phyloP scores from a whole-genome alignment of 2,888 invertebrate genomes.

The Plemyria rubiginata region DNA sequence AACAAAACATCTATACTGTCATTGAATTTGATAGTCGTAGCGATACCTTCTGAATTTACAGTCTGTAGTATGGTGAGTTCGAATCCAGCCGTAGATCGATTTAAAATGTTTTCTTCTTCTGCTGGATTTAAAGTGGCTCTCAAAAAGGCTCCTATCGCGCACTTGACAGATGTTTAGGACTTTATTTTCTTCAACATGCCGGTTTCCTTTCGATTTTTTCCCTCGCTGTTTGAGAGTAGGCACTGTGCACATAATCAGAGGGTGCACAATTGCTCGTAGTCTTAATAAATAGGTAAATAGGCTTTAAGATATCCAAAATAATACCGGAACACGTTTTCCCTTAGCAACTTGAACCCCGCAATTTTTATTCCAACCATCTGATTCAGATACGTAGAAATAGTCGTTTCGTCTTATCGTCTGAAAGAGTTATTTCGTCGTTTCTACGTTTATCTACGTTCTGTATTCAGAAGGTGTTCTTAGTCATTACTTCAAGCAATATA shows the following conservation, averaged over 20 bases:
- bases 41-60: neutral
- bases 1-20: constrained; percentile 17
- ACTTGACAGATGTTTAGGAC: too few species aligned
- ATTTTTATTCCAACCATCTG: constrained; percentile 30
- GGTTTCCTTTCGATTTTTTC: too few species aligned
- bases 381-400: constrained; percentile 26
- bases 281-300: too few species aligned
- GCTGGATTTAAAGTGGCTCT: too few species aligned
- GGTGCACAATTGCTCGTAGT: too few species aligned
- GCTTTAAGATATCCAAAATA: neutral
- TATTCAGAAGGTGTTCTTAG: constrained; percentile 82
- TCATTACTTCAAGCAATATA: constrained; percentile 76
- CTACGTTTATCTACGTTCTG: constrained; percentile 58
- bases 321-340: neutral
- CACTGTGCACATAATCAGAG: too few species aligned
- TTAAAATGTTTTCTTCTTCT: too few species aligned
- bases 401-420: constrained; percentile 32
- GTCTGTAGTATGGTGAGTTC: neutral
- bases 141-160: too few species aligned
- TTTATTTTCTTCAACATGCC: too few species aligned
- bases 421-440: constrained; percentile 42
- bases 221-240: too few species aligned
- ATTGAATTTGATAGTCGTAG: neutral
- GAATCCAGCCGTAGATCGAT: neutral
- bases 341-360: constrained; percentile 1